Evolutionary conservation across 1,140 invertebrate species (phyloP), one percentile per base, ranked within the genome.

Genomic region (Triops cancriformis): DNA sequence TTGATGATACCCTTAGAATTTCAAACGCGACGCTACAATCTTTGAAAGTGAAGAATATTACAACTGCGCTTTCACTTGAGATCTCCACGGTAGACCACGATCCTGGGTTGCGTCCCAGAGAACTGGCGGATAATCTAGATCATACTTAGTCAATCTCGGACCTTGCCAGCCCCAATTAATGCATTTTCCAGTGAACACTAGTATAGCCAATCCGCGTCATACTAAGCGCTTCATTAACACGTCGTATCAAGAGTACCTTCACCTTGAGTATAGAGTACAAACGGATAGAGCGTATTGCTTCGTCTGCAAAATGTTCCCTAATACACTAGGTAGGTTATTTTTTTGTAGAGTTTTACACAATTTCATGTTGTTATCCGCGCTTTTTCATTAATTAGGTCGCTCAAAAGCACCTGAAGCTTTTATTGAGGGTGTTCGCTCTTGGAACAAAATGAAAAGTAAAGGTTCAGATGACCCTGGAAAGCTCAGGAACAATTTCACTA

Each of bases 401-500:
- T 27, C 26, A n/a, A 73, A 73, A 73, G 73, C 26, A 23, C 14
- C 26, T 73, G 73, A 26, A 12, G 73, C 7, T 23, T 73, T 73
- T 31, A 31, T 73, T 73, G 73, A 26, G 26, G 73, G 73, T 12
- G 73, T 31, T 73, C 26, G 73, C 14, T 12, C 11, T 31, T 73
- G 73, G 73, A 26, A 73, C 28, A 73, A 73, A 31, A 73, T 73
- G 73, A 26, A 31, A 14, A 73, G 73, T n/a, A 73, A 73, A 73
- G 73, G 73, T 31, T 45, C 43, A 45, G 73, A 27, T n/a, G 28
- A 73, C 26, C 73, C 6, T 73, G 73, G 73, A 73, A 73, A 27
- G 73, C 73, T 73, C 73, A 31, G 26, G 26, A 73, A 26, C 11
- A 11, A 73, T 73, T 73, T 73, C 73, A 14, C 26, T 12, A 27